These are phyloP conservation scores for Leucophenga varia DNA, from an alignment of 1,140 invertebrate genomes.

Conservation along the genomic window DNA sequence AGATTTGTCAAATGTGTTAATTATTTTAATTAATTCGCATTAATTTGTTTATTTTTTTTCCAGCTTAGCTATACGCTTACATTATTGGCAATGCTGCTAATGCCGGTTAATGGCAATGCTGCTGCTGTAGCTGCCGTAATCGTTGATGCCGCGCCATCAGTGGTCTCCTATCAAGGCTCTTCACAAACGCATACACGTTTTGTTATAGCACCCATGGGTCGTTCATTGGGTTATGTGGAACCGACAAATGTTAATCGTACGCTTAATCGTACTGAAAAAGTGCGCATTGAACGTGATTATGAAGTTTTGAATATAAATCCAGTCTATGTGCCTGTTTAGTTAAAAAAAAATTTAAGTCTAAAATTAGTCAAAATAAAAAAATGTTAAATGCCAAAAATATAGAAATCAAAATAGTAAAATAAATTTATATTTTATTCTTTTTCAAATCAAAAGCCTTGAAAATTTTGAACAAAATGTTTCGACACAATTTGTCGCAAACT, in stretches of 20 bases:
- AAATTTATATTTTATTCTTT: neutral
- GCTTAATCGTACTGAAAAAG: constrained; percentile 23
- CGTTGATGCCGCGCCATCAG: constrained; percentile 45
- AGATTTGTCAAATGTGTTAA: neutral
- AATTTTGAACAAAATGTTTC: too few relatives aligned
- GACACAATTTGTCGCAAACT: neutral
- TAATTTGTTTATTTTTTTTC: neutral
- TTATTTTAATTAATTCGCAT: constrained; percentile 13
- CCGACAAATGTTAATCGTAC: constrained; percentile 48
- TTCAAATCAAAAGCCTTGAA: too few relatives aligned
- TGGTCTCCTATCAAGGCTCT: constrained; percentile 49
- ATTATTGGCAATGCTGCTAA: neutral
- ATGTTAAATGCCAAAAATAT: neutral
- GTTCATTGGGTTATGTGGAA: constrained; percentile 44
- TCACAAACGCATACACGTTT: constrained; percentile 44
- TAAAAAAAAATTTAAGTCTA: neutral
- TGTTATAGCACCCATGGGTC: constrained; percentile 46
- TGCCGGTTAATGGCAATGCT: constrained; percentile 14
- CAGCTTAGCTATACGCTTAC: too few relatives aligned
- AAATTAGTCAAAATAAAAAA: constrained; percentile 12
- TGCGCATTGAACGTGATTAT: constrained; percentile 14
- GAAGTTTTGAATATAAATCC: constrained; percentile 38
- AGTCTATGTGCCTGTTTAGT: constrained; percentile 38
- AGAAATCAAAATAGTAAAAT: too few relatives aligned
- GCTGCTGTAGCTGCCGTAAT: constrained; percentile 28